A percentile compares a stretch with the other conserved stretches of the same genome.
These are phyloP conservation scores for Chrysochloris asiatica DNA, from an alignment of 2,113 vertebrate species.

Conservation along the genomic window DNA sequence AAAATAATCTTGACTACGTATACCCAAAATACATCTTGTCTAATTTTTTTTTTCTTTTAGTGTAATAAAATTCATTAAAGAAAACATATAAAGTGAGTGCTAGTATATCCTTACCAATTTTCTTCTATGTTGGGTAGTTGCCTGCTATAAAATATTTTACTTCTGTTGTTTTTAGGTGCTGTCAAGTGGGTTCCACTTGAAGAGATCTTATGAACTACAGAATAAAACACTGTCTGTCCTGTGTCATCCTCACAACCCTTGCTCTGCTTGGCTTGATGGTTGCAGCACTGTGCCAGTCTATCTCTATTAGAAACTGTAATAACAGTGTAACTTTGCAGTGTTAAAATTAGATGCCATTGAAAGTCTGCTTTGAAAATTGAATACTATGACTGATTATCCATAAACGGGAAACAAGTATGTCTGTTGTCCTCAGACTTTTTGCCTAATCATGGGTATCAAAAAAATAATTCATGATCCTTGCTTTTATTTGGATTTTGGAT, in stretches of 20 bases:
- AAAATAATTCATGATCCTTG: not conserved
- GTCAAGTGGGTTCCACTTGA: too few species aligned
- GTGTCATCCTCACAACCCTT: too few species aligned
- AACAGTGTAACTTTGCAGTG: not conserved
- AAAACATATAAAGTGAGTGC: not conserved
- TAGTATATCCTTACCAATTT: not conserved
- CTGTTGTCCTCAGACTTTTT: not conserved
- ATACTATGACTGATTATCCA: not conserved
- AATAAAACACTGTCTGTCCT: too few species aligned
- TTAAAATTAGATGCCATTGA: not conserved
- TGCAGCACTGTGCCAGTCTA: too few species aligned
- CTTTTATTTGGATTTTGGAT: constrained; percentile 44
- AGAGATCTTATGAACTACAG: too few species aligned
- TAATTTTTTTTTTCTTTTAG: not conserved
- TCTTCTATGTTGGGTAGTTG: not conserved
- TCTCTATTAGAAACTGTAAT: not conserved
- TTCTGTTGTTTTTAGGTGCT: too few species aligned
- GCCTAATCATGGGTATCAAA: not conserved
- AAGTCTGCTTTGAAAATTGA: not conserved
- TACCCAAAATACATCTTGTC: not conserved
- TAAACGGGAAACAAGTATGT: not conserved
- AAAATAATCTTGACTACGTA: not conserved
- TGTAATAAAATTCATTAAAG: not conserved
- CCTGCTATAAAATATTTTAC: too few species aligned
- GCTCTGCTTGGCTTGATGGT: too few species aligned